Conservation (phyloP, 2,113 vertebrate species). For the Pithys albifrons region DNA sequence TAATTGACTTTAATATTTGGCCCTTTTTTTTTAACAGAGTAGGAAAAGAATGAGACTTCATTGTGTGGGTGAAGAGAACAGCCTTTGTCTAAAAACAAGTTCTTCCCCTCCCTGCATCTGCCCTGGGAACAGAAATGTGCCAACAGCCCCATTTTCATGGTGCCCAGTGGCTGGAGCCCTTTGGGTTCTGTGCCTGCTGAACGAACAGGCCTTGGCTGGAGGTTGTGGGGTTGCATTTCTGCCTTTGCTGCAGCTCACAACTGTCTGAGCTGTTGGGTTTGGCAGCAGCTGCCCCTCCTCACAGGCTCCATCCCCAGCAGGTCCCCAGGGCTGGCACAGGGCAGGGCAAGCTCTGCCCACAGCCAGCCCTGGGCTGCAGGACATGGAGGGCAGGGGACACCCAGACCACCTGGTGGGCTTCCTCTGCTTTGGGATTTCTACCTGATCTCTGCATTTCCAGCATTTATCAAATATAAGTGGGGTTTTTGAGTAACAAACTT, state of each 20-base stretch:
- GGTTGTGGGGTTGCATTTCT: background rate
- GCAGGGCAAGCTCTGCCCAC: background rate
- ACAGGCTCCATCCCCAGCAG: background rate
- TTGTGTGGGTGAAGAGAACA: constrained; percentile 23
- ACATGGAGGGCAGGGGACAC: background rate
- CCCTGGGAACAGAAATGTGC: background rate
- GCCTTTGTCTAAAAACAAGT: constrained; percentile 19
- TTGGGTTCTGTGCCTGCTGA: background rate
- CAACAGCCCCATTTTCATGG: background rate
- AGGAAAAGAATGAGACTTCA: background rate
- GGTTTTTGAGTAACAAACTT: background rate
- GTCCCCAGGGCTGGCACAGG: background rate
- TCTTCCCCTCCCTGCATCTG: background rate
- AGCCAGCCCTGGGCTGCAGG: background rate
- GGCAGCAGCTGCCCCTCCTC: background rate
- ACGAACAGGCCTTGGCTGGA: background rate
- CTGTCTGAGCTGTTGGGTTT: background rate
- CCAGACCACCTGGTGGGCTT: background rate
- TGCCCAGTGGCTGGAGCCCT: background rate
- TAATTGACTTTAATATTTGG: background rate
- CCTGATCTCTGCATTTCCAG: background rate
- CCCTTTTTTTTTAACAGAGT: background rate
- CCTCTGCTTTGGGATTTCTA: background rate
- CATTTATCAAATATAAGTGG: background rate
- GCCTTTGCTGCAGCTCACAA: background rate